Base-by-base conservation (phyloP, 92 coral and sea anemone genomes). In the Actinernus sp. region DNA sequence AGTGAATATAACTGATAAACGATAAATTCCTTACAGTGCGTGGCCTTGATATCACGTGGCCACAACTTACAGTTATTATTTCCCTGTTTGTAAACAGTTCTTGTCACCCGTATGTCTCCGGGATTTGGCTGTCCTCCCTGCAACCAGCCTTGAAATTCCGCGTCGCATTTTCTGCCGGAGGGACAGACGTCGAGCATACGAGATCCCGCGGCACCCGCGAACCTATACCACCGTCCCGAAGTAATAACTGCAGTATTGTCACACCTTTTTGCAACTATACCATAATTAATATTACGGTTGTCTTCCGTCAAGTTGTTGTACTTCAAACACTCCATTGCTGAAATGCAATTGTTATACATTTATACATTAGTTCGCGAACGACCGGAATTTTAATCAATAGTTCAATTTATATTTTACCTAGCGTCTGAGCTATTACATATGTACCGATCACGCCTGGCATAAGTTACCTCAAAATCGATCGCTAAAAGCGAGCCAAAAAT, bases 211-310 rank as follows among this genome's bases (percentile, higher is more conserved):
- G 18, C 27, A 3, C 81, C 82, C 0, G 17, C 21, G 33, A 81
- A 64, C 14, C 88, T 26, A 68, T 81, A 73, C 88, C 88, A 81
- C 13, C 43, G 31, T 28, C 60, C 66, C 30, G 39, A 54, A 4
- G 16, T 40, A 3, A 68, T 22, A 3, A 56, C 44, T 1, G 63
- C 63, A 10, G 0, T 19, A 23, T 37, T 57, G 49, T 68, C 76
- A 14, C 65, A 68, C 12, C 19, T 23, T 27, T 29, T 54, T 11
- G 7, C 32, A 22, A 26, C 30, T 26, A 19, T 8, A 10, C 32
- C 48, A 44, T 41, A 17, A 0, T 68, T 26, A 26, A 55, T 55
- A 22, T 68, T 49, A 14, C 76, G 76, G 20, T 54, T 44, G 14
- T 26, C 11, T 16, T 38, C 55, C 3, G 76, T 11, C 1, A 68